Evolutionary conservation across 2,888 invertebrate species (phyloP).

Genomic region (Andricus curvator): DNA sequence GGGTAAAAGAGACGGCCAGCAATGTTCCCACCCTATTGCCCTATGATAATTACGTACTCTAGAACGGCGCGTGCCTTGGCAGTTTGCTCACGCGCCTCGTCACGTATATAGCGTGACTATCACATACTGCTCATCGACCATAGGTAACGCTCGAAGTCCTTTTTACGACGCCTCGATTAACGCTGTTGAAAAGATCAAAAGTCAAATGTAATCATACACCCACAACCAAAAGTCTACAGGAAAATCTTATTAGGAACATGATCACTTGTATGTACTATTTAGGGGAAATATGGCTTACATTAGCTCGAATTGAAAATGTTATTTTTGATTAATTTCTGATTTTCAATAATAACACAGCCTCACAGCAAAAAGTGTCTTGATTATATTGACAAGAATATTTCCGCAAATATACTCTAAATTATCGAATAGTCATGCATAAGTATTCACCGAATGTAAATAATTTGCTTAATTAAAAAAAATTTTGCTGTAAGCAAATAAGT

Average conservation of each 20-base stretch:
- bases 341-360: too few relatives aligned
- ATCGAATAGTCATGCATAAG: too few relatives aligned
- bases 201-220: slow-evolving; percentile 43
- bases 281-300: neutral
- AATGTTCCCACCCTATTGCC: slow-evolving; percentile 53
- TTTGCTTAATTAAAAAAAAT: too few relatives aligned
- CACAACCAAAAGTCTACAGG: neutral
- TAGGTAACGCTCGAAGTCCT: slow-evolving; percentile 18
- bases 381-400: too few relatives aligned
- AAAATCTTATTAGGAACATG: neutral
- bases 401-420: too few relatives aligned
- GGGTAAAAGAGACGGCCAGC: slow-evolving; percentile 37
- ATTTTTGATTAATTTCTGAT: too few relatives aligned
- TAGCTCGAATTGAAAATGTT: neutral
- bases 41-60: slow-evolving; percentile 74
- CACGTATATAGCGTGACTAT: slow-evolving; percentile 59
- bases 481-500: too few relatives aligned
- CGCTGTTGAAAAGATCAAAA: slow-evolving; percentile 51
- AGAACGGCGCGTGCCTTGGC: slow-evolving; percentile 72
- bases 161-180: slow-evolving; percentile 42
- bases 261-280: neutral
- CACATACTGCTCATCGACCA: slow-evolving; percentile 48
- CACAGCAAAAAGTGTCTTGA: too few relatives aligned
- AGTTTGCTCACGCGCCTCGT: slow-evolving; percentile 67
- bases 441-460: too few relatives aligned